A percentile compares a stretch with the other conserved stretches of the same genome.
Conservation (phyloP, 2,113 vertebrate genomes). For the Limanda limanda region DNA sequence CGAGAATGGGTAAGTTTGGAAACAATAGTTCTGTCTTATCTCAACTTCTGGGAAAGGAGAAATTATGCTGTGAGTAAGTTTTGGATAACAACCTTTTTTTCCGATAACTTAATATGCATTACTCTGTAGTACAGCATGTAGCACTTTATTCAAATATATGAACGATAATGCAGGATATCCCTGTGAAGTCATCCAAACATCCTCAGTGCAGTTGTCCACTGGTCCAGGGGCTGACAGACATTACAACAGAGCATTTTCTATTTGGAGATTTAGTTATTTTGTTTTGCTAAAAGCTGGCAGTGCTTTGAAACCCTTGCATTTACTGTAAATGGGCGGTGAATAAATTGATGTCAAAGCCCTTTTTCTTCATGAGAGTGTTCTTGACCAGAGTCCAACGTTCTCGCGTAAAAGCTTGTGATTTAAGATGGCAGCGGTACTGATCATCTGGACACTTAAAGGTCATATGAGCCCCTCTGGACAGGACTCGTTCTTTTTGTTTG, state of each 20-base stretch:
- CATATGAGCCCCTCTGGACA: not conserved
- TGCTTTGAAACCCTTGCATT: not conserved
- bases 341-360: constrained; percentile 15
- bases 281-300: constrained; percentile 35
- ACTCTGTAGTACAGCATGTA: not conserved
- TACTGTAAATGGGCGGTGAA: not conserved
- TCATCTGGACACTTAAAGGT: not conserved
- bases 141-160: not conserved
- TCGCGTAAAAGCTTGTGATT: constrained; percentile 7
- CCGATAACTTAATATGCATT: not conserved
- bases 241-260: not conserved
- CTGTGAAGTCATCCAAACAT: not conserved
- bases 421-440: not conserved
- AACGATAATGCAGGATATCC: not conserved
- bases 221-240: not conserved
- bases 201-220: not conserved
- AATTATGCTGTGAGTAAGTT: not conserved
- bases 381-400: constrained; percentile 21
- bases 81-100: not conserved
- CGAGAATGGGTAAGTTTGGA: constrained; percentile 66
- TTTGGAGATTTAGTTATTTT: constrained; percentile 7
- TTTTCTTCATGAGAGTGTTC: constrained; percentile 9
- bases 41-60: constrained; percentile 8
- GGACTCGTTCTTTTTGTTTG: not conserved
- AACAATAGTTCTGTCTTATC: constrained; percentile 20